Base-by-base conservation (phyloP, 2,113 vertebrate genomes). In the Rhombomys opimus region DNA sequence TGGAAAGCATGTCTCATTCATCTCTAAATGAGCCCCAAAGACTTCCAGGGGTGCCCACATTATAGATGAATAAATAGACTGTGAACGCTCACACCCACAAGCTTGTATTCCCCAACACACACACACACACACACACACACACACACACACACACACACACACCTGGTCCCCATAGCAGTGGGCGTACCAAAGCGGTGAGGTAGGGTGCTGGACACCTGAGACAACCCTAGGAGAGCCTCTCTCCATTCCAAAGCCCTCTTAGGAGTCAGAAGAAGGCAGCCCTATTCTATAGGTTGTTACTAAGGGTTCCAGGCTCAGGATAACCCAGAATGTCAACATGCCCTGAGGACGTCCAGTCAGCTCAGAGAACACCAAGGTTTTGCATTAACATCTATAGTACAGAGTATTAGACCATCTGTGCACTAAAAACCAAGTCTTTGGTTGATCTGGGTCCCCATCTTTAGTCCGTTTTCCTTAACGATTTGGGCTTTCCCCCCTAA, bases 1-100 rank as follows among this genome's bases (percentile, higher is more conserved):
- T 50, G 30, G 38, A 65, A 5, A 75, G 75, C 8, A 63, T 30
- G 63, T 84, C 41, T 94, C 63, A 65, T 14, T 96, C 73, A 84
- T 87, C 78, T 91, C 78, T 89, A 63, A 89, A 70, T 89, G 89
- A 94, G 63, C 73, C 38, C 30, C 90, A 65, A 1, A 92, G 90
- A 73, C 78, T 91, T 96, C 84, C 23, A 87, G 67, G 57, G 65
- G 27, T n/a, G 87, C 35, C 80, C 65, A 80, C 25, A 72, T 89
- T 61, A 70, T 5, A 77, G 46, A 82, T 54, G 27, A 90, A 93
- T 59, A 27, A 92, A 93, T 68, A 65, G 65, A 82, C 57, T 77
- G 32, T 89, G 35, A 75, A 90, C 92, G 65, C 25, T 20, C 46
- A 1, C 9, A 96, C 70, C 17, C 86, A 88, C 25, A 76, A 17